Evolutionary conservation across 2,797 vertebrate genomes (phyloP), one percentile per base, ranked within the genome.

Genomic region (Allobates femoralis): DNA sequence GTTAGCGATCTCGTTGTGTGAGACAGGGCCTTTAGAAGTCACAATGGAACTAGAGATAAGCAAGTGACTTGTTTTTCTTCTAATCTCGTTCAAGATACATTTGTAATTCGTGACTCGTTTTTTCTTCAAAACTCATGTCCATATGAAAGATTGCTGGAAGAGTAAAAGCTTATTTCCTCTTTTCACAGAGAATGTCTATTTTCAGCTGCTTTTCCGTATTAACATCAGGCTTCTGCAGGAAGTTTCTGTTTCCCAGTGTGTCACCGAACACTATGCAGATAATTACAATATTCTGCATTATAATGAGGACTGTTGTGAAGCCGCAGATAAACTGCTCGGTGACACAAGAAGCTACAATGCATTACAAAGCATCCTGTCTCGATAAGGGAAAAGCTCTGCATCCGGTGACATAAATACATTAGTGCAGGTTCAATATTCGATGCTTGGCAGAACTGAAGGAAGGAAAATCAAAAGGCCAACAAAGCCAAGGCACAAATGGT

Each of bases 241-340:
- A 66, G 12, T 53, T 51, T 28, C n/a, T 55, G 41, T 53, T 74
- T 51, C 78, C 34, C 41, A 37, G 41, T 74, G 71, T 51, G 46
- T 58, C 80, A 71, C 51, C 12, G n/a, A 55, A 81, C 64, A 81
- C 37, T 76, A 51, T 60, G 74, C 51, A 83, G 60, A 87, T 87
- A 77, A 86, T 86, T 86, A 86, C 67, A 81, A 77, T 64, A 76
- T 34, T 55, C 66, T 73, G 67, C 64, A 80, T 80, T 62, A 14
- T 85, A 80, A 85, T 80, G 50, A 56, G 79, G 37, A 41, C n/a
- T 56, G 67, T 79, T 62, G 66, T 79, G 50, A 60, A 73, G 69
- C 30, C 21, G 4, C 71, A 86, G 67, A 81, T 66, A 82, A 67
- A 56, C 18, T 67, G 55, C 19, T 82, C 58, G 19, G 30, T 66